Base-by-base conservation (phyloP, 2,888 invertebrate genomes). In the Scaptomyza reducta region DNA sequence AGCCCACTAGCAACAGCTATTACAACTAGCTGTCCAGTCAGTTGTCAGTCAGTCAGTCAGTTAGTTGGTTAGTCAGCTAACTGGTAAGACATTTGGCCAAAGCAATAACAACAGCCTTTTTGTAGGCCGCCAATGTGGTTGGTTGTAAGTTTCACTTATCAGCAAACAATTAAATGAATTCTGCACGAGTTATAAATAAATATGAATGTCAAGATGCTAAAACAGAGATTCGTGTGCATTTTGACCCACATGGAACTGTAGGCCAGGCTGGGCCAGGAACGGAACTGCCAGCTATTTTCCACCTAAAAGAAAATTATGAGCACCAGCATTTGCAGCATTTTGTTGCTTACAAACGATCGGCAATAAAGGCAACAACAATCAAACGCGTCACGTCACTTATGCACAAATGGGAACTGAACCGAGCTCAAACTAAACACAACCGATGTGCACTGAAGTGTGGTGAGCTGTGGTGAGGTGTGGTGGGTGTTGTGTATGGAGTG, bases 311-410 rank as follows among this genome's bases (percentile, higher is more conserved):
- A 82, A 87, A 85, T 81, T 85, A 77, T 86, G 87, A 81, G 76
- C 86, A 84, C 86, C 83, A 83, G 85, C 87, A 81, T 85, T 76
- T 74, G 51, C 80, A 81, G 84, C 87, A 79, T 83, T 74, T 73
- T 40, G 49, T 51, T 47, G 44, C 42, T 47, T 46, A 50, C 54
- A 65, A 71, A 66, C 70, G 65, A 70, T 64, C 27, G 55, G 44
- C 69, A 57, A 74, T 65, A 81, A 80, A 74, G 61, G 57, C 70
- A 69, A 38, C 14, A 31, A 70, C 46, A 35, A 54, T 33, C 53
- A 65, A 59, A 61, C 70, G 56, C 72, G 64, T 75, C 73, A 68
- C 58, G 63, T 73, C 69, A 70, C 63, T 61, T 61, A 59, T 69
- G 64, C 75, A 55, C 64, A 74, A 81, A 81, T 79, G 74, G 56